Evolutionary conservation across 2,888 invertebrate genomes (phyloP), one percentile per base, ranked within the genome.

Genomic region (Horisme vitalbata): DNA sequence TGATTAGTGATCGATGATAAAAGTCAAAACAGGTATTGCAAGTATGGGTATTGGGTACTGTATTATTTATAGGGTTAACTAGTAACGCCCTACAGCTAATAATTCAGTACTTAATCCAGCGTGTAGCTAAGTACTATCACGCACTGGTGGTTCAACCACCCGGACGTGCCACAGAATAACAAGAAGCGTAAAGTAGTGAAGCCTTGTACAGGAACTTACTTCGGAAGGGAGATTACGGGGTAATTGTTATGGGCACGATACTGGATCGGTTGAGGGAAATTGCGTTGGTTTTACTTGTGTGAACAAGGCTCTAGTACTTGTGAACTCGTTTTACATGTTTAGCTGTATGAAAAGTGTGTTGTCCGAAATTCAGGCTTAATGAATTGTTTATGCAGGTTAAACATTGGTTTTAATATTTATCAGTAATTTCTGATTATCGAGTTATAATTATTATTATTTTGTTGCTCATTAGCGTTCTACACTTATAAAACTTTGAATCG

Each of bases 141-240:
- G 48, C 43, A 48, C 37, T 20, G 30, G 50, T 57, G 57, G 62
- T 61, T 63, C 62, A 61, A 63, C 65, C 63, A 64, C 64, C 58
- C 61, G 59, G 70, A 71, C 63, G 43, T 54, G 48, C 43, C 34
- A 20, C 35, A 38, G 45, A 37, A 52, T 53, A 43, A 37, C 41
- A 18, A 26, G 39, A 21, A 35, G 12, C 14, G 32, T 24, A 27
- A 23, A 30, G 26, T 11, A 45, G 47, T 39, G 48, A 54, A 39
- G 53, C 38, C 39, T 45, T 50, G 52, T 46, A 13, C 44, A 54
- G 50, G 52, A 48, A 58, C 49, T 54, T 49, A 55, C 30, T 39
- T 45, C 55, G 58, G 58, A 52, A 52, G 45, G 27, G 41, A 48
- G 49, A 45, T 51, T 52, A 49, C 52, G 30, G 24, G 23, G 45